A percentile compares a stretch with the other conserved stretches of the same genome.
Conservation (phyloP, 1,140 invertebrate species). For the Globodera ellingtonae region DNA sequence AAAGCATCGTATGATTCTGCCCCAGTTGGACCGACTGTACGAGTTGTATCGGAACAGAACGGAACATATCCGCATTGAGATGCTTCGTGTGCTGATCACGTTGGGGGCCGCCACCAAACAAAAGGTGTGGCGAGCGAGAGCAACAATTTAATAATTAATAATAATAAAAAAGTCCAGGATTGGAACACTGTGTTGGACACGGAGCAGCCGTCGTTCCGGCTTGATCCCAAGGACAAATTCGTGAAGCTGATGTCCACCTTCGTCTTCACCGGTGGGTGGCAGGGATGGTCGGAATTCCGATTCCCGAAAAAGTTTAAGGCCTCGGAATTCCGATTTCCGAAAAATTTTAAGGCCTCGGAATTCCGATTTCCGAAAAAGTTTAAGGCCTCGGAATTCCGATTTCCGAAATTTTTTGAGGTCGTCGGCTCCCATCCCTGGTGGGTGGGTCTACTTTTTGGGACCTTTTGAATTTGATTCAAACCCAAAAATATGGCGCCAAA, state of each 20-base stretch:
- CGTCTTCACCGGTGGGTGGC: conserved; percentile 10
- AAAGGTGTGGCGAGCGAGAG: not conserved
- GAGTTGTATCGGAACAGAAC: conserved; percentile 20
- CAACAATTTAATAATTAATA: no score
- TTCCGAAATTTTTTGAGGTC: no score
- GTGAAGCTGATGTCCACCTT: conserved; percentile 31
- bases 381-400: no score
- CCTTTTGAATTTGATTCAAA: no score
- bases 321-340: no score
- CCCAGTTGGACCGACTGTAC: conserved; percentile 31
- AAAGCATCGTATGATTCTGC: conserved; percentile 17
- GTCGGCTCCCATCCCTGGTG: no score
- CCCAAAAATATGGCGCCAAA: not conserved
- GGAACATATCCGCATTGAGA: conserved; percentile 34
- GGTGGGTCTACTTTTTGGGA: no score
- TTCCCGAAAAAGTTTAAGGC: no score
- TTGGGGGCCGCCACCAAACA: not conserved
- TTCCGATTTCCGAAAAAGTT: no score
- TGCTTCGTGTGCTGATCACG: conserved; percentile 10
- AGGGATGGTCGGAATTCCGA: no score
- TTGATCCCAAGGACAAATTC: conserved; percentile 26
- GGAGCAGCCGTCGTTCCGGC: not conserved
- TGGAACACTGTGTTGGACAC: not conserved
- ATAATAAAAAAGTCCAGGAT: no score
- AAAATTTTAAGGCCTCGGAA: no score